Evolutionary conservation across 2,888 invertebrate genomes (phyloP), one percentile per base, ranked within the genome.

Genomic region (Ischnus inquisitorius): DNA sequence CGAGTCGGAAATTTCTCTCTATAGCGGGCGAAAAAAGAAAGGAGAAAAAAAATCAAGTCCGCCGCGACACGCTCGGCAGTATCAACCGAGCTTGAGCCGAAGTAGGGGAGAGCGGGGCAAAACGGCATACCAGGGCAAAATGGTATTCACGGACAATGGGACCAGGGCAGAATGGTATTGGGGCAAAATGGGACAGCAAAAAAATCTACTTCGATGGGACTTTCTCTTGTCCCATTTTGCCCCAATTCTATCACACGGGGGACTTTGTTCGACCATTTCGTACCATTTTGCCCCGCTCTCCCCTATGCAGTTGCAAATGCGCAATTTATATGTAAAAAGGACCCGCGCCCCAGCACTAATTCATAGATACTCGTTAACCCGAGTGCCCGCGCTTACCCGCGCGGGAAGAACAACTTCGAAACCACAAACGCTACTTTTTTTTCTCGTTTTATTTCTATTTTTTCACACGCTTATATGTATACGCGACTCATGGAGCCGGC

Each of bases 361-460:
- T 79, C 79, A 83, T 79, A 64, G 69, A 28, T 65, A 71, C 75
- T 83, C 79, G 83, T 83, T 83, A 79, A 79, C 43, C 48, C 22
- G 57, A 69, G 68, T 60, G 74, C n/a, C n/a, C n/a, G n/a, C 67
- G 77, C 60, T 39, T 43, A 25, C 48, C 69, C 43, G 82, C n/a
- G 78, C 51, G 57, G 19, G 6, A 10, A 3, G 54, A 19, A 19
- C 75, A 75, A 71, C 69, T 75, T 65, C 48, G 75, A 65, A 57
- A 28, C 46, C 28, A 19, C 57, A 71, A 72, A 57, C 64, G 14
- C 12, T 39, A 41, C 25, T 10, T 43, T 39, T 10, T 16, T 39
- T 25, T 46, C 12, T 16, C 25, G 41, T 28, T 8, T 43, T 39
- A 4, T 16, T 39, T 16, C 25, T 51, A 16, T 8, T 43, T 39